Percentiles rank a stretch among this genome's conserved stretches.
Evolutionary conservation across 1,140 invertebrate genomes (phyloP).

Genomic region (Steinernema feltiae): DNA sequence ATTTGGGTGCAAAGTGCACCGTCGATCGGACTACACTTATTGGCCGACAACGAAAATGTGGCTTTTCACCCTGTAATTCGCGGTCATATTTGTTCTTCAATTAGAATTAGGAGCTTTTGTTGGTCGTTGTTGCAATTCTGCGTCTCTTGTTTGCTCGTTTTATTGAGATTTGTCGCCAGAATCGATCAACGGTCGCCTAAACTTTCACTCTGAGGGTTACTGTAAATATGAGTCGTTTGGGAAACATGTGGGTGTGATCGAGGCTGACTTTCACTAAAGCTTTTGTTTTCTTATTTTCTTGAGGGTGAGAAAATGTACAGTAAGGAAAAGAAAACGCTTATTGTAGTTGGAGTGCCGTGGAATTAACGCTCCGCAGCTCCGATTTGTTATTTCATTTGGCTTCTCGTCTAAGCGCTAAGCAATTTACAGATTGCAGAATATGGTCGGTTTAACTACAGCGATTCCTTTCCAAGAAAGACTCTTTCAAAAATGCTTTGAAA

Average conservation of each 20-base stretch:
- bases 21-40: not conserved
- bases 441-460: not conserved
- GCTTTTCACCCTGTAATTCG: too few relatives aligned
- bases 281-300: not conserved
- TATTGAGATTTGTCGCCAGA: too few relatives aligned
- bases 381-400: not conserved
- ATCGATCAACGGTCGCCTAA: too few relatives aligned
- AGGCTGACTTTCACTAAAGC: not conserved
- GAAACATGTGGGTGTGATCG: not conserved
- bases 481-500: constrained; percentile 34
- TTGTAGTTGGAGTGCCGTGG: not conserved
- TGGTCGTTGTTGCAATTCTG: too few relatives aligned
- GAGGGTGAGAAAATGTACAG: not conserved
- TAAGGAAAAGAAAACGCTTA: not conserved
- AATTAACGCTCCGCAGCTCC: not conserved
- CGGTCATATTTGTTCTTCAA: too few relatives aligned
- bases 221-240: too few relatives aligned
- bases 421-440: not conserved
- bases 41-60: not conserved
- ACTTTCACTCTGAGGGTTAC: too few relatives aligned
- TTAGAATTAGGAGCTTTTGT: too few relatives aligned
- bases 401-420: not conserved
- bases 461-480: constrained; percentile 27
- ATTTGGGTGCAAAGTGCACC: not conserved
- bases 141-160: too few relatives aligned